A percentile compares a stretch with the other conserved stretches of the same genome.
Conservation (phyloP, 2,888 invertebrate genomes). For the Rhamphomyia laevipes region DNA sequence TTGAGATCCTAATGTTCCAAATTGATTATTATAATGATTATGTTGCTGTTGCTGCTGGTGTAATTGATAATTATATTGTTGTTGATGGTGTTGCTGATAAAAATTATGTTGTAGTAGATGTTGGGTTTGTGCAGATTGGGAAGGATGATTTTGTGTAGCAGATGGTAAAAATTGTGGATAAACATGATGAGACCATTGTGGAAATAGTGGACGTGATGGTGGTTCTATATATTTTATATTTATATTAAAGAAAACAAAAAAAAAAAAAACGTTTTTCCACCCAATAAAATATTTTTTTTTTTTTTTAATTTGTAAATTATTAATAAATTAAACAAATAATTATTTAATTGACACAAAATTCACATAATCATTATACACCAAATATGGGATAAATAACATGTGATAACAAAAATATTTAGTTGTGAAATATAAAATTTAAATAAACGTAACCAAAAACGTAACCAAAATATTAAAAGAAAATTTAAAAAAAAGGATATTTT, state of each 20-base stretch:
- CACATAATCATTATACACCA: too few species aligned
- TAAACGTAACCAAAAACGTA: too few species aligned
- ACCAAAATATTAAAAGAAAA: neutral
- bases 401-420: too few species aligned
- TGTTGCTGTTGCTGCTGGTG: conserved; percentile 27
- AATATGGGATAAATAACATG: too few species aligned
- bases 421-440: too few species aligned
- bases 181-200: conserved; percentile 91
- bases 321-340: too few species aligned
- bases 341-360: too few species aligned
- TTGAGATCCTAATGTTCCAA: too few species aligned
- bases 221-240: conserved; percentile 26
- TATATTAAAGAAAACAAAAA: too few species aligned
- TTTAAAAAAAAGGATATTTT: conserved; percentile 3
- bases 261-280: neutral
- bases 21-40: conserved; percentile 9
- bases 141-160: conserved; percentile 57
- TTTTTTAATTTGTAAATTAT: too few species aligned
- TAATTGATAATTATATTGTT: conserved; percentile 37
- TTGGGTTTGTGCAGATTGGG: conserved; percentile 41
- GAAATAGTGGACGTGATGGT: conserved; percentile 66
- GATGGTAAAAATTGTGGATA: conserved; percentile 89
- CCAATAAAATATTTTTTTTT: too few species aligned
- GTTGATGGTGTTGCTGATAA: conserved; percentile 25
- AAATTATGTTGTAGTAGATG: conserved; percentile 37